Evolutionary conservation across 2,113 vertebrate genomes (phyloP), one percentile per base, ranked within the genome.

Genomic region (Budorcas taxicolor): DNA sequence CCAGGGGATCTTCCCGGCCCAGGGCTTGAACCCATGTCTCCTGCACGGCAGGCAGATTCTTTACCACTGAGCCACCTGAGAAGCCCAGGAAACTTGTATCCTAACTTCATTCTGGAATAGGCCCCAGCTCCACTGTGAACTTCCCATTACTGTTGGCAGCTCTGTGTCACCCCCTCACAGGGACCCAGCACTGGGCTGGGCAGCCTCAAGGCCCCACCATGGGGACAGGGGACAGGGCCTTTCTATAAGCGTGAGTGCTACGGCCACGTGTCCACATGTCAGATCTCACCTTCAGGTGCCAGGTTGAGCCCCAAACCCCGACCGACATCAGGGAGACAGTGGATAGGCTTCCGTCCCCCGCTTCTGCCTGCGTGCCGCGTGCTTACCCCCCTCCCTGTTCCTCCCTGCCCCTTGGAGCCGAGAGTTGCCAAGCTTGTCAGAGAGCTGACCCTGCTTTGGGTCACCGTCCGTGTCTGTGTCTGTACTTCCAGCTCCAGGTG

Each of bases 401-500:
- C 53, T 50, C 31, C n/a, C 64, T 8, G 25, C 43, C 43, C 14
- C 2, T 3, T 2, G 23, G 52, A 74, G 33, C 40, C 2, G 0
- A 50, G 33, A 3, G 3, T 16, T 7, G 2, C 50, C 33, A 36
- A 0, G 10, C 7, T 0, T 19, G 15, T 17, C 29, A 23, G 94
- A 55, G 45, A 29, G 55, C 12, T 2, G n/a, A 4, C 47, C 36
- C 67, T 13, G 40, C 58, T 27, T 14, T 8, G 11, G 76, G 81
- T 5, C 33, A 3, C 71, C 3, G 0, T 31, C 29, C 2, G 1
- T 1, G 27, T 50, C 45, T n/a, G 3, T 0, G 7, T 27, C 60
- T 60, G 53, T 45, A 3, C 31, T 27, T 91, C 36, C 2, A 33
- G 43, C 17, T 33, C 47, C 52, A n/a, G 9, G 23, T 0, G 31